Base-by-base conservation (phyloP, 2,888 invertebrate genomes). In the Apotomis turbidana region DNA sequence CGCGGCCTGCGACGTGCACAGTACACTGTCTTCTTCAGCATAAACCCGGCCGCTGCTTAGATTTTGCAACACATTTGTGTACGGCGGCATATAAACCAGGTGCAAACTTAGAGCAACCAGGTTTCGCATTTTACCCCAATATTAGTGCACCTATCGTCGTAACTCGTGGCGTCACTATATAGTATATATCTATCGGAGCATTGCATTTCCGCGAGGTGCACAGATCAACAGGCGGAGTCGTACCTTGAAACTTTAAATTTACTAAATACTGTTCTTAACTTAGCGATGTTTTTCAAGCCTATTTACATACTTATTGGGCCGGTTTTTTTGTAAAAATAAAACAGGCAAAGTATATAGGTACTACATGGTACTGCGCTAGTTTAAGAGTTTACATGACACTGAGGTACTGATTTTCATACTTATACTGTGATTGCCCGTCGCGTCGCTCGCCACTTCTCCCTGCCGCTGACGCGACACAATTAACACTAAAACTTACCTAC, bases 401-500 rank as follows among this genome's bases (percentile, higher is more conserved):
- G 27, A 27, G 15, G 27, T 27, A 27, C 66, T 9, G 38, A 46
- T 10, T 15, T 46, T 54, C 12, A 12, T 44, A 55, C 6, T 54
- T 44, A 44, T 55, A 57, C 55, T 57, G 46, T 66, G 55, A 36
- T 57, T 46, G 57, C 66, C 49, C 36, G 44, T 59, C 51, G 10
- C 60, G 27, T 54, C 13, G 38, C 15, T 68, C 15, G 54, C 52
- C 68, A 61, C 52, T 44, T 61, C 10, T 13, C 57, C 70, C 66
- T 58, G 70, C 66, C 75, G 68, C 74, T 63, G 70, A 62, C 75
- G 74, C 74, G 71, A 62, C 71, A 68, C 59, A 81, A 82, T 84
- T 81, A 80, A 81, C 81, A 80, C 77, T 75, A 76, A 78, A 81
- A 79, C 78, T 74, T 71, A 78, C 76, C 75, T 75, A 75, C 12